phyloP scores from a whole-genome alignment of 2,797 vertebrate species.

The Platyrinchus mystaceus region DNA sequence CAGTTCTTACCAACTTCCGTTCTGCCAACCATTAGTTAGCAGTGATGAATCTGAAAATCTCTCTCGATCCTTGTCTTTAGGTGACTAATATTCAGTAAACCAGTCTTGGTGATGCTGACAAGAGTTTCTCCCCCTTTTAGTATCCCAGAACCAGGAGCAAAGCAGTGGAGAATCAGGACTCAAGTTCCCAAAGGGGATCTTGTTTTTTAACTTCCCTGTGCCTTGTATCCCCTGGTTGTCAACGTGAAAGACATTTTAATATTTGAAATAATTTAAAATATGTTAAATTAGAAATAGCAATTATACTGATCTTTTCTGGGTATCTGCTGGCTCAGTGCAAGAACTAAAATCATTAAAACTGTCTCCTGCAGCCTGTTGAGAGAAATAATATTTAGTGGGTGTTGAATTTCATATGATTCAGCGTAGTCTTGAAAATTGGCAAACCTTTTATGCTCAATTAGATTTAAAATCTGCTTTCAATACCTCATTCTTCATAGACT shows the following conservation, averaged over 20 bases:
- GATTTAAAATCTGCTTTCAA: constrained; percentile 35
- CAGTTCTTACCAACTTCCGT: not conserved
- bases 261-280: constrained; percentile 36
- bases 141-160: not conserved
- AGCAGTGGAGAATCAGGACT: not conserved
- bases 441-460: constrained; percentile 32
- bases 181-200: not conserved
- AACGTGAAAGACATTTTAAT: not conserved
- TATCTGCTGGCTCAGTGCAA: not conserved
- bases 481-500: constrained; percentile 4
- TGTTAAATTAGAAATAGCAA: constrained; percentile 29
- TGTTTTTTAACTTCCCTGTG: not conserved
- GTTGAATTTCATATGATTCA: constrained; percentile 56
- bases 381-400: constrained; percentile 58
- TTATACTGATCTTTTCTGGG: constrained; percentile 12
- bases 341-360: constrained; percentile 44
- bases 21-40: not conserved
- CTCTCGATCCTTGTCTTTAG: not conserved
- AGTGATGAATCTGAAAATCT: not conserved
- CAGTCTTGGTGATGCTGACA: not conserved
- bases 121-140: not conserved
- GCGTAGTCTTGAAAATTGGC: constrained; percentile 38
- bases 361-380: constrained; percentile 24
- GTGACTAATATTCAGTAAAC: not conserved
- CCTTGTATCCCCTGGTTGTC: not conserved